A percentile compares a stretch with the other conserved stretches of the same genome.
Evolutionary conservation across 2,113 vertebrate species (phyloP).

Genomic region (Silurus asotus): DNA sequence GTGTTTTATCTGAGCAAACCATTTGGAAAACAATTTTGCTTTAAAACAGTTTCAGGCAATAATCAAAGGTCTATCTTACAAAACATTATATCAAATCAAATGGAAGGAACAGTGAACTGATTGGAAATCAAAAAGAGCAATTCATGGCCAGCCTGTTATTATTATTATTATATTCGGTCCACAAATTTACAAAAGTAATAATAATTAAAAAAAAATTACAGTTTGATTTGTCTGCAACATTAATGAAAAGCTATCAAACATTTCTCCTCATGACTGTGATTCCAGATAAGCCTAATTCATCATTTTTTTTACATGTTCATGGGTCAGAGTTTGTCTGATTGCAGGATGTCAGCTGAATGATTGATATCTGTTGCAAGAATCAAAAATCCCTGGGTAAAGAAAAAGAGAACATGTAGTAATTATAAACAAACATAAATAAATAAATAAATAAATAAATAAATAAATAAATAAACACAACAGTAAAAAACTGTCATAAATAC

Average conservation of each 20-base stretch:
- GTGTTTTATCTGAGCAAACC: too few relatives aligned
- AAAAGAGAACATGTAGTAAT: neutral
- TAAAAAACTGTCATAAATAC: neutral
- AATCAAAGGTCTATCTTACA: neutral
- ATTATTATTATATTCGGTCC: neutral
- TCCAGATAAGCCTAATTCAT: neutral
- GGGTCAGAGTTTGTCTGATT: neutral
- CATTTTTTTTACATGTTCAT: neutral
- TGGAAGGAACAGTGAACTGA: neutral
- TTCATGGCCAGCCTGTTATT: neutral
- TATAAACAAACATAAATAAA: too few relatives aligned
- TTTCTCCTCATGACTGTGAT: neutral
- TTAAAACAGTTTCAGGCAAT: neutral
- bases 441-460: too few relatives aligned
- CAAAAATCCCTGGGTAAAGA: conserved; percentile 35
- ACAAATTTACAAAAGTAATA: neutral
- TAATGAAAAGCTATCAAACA: too few relatives aligned
- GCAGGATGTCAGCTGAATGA: neutral
- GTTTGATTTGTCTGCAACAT: neutral
- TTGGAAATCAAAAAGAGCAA: neutral
- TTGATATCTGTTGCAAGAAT: conserved; percentile 16
- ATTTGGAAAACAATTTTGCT: neutral
- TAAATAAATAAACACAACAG: too few relatives aligned
- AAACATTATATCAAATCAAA: neutral
- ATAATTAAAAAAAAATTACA: neutral